These are phyloP conservation scores for Drosophila nebulosa DNA, from an alignment of 1,140 invertebrate genomes.

Conservation along the genomic window DNA sequence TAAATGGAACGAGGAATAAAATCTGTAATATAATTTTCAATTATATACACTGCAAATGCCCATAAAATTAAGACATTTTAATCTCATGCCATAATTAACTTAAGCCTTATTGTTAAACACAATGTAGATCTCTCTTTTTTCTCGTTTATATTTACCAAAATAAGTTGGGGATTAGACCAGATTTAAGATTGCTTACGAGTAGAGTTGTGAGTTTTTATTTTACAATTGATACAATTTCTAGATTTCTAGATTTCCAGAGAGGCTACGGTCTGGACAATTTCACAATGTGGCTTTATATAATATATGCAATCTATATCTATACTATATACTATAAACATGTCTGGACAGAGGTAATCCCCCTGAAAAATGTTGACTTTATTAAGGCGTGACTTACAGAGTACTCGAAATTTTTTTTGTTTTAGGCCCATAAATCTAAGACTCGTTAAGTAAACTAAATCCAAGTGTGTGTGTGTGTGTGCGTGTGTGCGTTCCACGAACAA, in stretches of 20 bases:
- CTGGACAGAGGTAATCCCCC: conserved; percentile 2
- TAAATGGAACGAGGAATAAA: neutral
- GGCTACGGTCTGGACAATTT: conserved; percentile 18
- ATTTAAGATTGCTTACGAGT: conserved; percentile 32
- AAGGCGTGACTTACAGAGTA: conserved; percentile 67
- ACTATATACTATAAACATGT: conserved; percentile 25
- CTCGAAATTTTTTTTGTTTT: conserved; percentile 24
- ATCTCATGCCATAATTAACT: neutral
- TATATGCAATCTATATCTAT: conserved; percentile 58
- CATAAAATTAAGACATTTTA: neutral
- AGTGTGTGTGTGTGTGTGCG: too few species aligned
- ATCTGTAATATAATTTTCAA: neutral
- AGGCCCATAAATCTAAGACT: conserved; percentile 47
- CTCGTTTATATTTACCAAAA: neutral
- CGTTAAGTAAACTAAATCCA: conserved; percentile 12
- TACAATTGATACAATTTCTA: neutral
- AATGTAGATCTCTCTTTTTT: neutral
- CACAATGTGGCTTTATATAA: conserved; percentile 35
- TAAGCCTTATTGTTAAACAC: neutral
- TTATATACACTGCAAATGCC: neutral
- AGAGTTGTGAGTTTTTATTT: neutral
- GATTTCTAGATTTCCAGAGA: neutral
- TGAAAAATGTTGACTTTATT: conserved; percentile 18
- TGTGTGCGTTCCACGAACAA: conserved; percentile 13
- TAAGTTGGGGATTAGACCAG: neutral